A percentile compares a stretch with the other conserved stretches of the same genome.
These are phyloP conservation scores for Mythimna albipuncta DNA, from an alignment of 2,888 invertebrate genomes.

Conservation along the genomic window DNA sequence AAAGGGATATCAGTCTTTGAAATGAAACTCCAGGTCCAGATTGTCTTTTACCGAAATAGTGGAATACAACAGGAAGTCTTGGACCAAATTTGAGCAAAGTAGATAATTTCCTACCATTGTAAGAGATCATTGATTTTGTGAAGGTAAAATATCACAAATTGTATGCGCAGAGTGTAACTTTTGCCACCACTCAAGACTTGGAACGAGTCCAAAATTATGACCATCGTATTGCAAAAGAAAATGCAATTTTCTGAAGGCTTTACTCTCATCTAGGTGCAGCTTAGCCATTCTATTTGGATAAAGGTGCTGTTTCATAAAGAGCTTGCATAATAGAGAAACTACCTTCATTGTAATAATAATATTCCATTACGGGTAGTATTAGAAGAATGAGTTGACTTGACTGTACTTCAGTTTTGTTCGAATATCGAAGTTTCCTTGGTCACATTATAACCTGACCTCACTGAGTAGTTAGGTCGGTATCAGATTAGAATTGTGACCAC, in stretches of 20 bases:
- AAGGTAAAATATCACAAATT: slow-evolving; percentile 34
- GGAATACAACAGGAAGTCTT: neutral
- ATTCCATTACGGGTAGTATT: slow-evolving; percentile 1
- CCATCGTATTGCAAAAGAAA: slow-evolving; percentile 35
- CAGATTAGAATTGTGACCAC: slow-evolving; percentile 16
- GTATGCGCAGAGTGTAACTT: slow-evolving; percentile 37
- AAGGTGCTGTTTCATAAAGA: slow-evolving; percentile 19
- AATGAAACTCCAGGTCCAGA: neutral
- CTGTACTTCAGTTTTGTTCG: neutral
- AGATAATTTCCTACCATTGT: neutral
- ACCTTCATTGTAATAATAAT: slow-evolving; percentile 15
- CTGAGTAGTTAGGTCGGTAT: slow-evolving; percentile 6
- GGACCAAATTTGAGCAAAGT: neutral
- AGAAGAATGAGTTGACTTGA: slow-evolving; percentile 12
- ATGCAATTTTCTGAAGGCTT: slow-evolving; percentile 49
- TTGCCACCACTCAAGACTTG: slow-evolving; percentile 51
- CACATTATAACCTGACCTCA: slow-evolving; percentile 1
- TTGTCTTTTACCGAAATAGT: neutral
- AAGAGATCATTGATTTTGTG: slow-evolving; percentile 32
- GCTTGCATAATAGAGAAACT: slow-evolving; percentile 8
- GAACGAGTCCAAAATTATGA: slow-evolving; percentile 55
- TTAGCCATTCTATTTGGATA: slow-evolving; percentile 21
- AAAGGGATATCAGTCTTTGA: too few relatives aligned
- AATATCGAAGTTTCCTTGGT: neutral
- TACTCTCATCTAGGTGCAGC: slow-evolving; percentile 18